phyloP scores from a whole-genome alignment of 2,888 invertebrate species.

The Loripinus fragilis region DNA sequence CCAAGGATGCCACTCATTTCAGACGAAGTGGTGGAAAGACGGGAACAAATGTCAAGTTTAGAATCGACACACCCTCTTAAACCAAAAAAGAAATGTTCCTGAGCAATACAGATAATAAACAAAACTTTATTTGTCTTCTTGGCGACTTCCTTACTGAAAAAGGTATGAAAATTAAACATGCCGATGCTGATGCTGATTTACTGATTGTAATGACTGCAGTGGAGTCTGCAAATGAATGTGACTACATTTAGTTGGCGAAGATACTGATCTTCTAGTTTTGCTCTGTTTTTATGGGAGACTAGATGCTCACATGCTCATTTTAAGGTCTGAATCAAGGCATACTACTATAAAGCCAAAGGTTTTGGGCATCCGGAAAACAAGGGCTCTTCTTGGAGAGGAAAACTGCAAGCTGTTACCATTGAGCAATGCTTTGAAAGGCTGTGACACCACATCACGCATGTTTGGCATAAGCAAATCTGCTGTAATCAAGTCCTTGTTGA shows the following conservation, averaged over 20 bases:
- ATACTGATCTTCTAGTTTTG: conserved; percentile 49
- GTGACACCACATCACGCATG: too few species aligned
- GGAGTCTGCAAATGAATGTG: background rate
- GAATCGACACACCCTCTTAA: conserved; percentile 24
- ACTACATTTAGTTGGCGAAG: conserved; percentile 26
- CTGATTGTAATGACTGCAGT: too few species aligned
- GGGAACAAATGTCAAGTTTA: conserved; percentile 34
- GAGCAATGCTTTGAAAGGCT: conserved; percentile 58
- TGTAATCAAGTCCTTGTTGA: conserved; percentile 39
- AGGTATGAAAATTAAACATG: conserved; percentile 16
- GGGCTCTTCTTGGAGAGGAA: conserved; percentile 29
- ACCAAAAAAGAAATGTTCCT: conserved; percentile 37
- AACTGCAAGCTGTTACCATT: conserved; percentile 43
- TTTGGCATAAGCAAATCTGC: conserved; percentile 46
- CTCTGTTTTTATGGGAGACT: background rate
- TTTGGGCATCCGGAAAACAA: conserved; percentile 52
- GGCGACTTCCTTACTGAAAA: conserved; percentile 1
- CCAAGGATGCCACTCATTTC: conserved; percentile 32
- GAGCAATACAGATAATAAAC: conserved; percentile 39
- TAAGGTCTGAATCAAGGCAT: background rate
- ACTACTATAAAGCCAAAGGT: conserved; percentile 24
- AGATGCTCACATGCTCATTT: background rate
- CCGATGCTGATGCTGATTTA: conserved; percentile 34
- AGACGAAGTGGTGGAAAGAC: conserved; percentile 9
- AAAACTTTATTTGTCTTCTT: conserved; percentile 27